Base-by-base conservation (phyloP, 1,140 invertebrate genomes). In the Cotesia glomerata region DNA sequence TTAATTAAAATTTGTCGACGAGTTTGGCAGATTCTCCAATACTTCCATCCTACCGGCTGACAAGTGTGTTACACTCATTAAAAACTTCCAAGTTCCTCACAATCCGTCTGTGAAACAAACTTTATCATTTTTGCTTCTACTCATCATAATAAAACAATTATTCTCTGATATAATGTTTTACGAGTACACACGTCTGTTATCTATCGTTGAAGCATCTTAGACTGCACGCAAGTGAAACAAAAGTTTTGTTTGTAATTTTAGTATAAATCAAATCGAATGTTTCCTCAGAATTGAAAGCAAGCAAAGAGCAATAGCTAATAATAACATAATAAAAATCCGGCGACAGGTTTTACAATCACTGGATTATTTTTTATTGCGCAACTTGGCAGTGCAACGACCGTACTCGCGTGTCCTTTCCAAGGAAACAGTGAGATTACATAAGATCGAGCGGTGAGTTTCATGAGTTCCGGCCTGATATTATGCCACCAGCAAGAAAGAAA, bases 321-420 rank as follows among this genome's bases (percentile, higher is more conserved):
- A 26, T 26, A 26, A 26, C 26, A 2, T 56, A 8, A 32, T 34
- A 58, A 9, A 11, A 45, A 18, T 54, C 5, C 8, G 49, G 32
- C 49, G 45, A 71, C 61, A 64, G 69, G 32, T 71, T 45, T 71
- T 58, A 32, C 61, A 71, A 71, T 71, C 61, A 71, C 59, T 54
- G 45, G 69, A 71, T 71, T 64, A 69, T 69, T 71, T 65, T 64
- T 51, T 61, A 54, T 71, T 77, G 72, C 75, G 78, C 77, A 79
- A 73, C 39, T 45, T 45, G 11, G 39, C 39, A 56, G 71, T 67
- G 71, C 67, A 73, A 74, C 39, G 64, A 56, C 66, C 75, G 73
- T 56, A 58, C 68, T 51, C 70, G 51, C 74, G 73, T 71, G 76
- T 77, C 76, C 75, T 79, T 80, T 76, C 54, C 76, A 64, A 74